These are phyloP conservation scores for Chaetodon trifasciatus DNA, from an alignment of 2,797 vertebrate species.

Conservation along the genomic window DNA sequence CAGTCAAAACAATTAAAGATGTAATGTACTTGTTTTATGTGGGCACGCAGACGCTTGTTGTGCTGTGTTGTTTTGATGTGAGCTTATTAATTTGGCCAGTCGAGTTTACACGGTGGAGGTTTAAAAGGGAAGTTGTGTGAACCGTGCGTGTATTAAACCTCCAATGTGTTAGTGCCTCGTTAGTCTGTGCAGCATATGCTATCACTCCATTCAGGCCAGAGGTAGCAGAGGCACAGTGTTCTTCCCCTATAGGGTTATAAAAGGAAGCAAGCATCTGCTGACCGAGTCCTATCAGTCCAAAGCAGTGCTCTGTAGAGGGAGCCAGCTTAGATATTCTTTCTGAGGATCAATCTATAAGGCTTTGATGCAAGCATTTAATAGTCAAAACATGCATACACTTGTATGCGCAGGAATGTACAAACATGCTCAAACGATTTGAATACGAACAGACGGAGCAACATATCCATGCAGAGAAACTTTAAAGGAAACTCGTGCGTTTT, in stretches of 20 bases:
- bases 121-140: not conserved
- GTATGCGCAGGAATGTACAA: constrained; percentile 25
- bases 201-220: not conserved
- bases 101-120: not conserved
- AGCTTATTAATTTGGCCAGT: not conserved
- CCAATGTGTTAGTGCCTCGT: not conserved
- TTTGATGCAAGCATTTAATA: constrained; percentile 45
- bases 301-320: constrained; percentile 38
- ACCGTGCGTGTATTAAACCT: not conserved
- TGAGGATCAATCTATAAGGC: constrained; percentile 42
- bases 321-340: constrained; percentile 25
- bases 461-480: constrained; percentile 27
- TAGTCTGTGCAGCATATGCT: not conserved
- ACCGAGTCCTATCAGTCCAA: constrained; percentile 49
- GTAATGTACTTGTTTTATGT: not conserved
- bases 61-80: not conserved
- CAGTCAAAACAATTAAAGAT: not conserved
- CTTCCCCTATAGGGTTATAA: constrained; percentile 23
- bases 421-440: constrained; percentile 52
- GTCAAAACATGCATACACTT: constrained; percentile 31
- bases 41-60: not conserved
- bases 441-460: constrained; percentile 23
- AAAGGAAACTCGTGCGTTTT: constrained; percentile 37
- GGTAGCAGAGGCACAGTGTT: constrained; percentile 17
- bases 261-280: constrained; percentile 48